Conservation (phyloP, 2,888 invertebrate genomes). For the Caenorhabditis uteleia region DNA sequence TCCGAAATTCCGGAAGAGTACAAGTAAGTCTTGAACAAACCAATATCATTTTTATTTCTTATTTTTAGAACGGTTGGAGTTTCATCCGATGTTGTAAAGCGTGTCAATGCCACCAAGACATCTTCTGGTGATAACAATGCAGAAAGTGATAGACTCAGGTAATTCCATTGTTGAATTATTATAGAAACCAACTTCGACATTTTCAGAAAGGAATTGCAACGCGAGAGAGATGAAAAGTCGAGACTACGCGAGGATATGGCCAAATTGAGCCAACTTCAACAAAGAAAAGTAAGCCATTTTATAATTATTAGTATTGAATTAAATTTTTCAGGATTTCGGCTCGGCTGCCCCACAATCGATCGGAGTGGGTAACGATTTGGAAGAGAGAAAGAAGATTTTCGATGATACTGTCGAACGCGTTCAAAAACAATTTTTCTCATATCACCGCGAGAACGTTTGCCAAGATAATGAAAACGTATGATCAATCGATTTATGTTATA, state of each 20-base stretch:
- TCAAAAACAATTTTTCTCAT: conserved; percentile 63
- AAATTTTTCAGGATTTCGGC: conserved; percentile 2
- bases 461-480: conserved; percentile 61
- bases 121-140: conserved; percentile 2
- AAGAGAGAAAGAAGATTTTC: conserved; percentile 65
- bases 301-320: neutral
- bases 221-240: conserved; percentile 58
- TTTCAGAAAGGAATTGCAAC: conserved; percentile 56
- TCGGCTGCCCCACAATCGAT: conserved; percentile 2
- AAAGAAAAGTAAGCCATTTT: conserved; percentile 39
- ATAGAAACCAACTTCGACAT: neutral
- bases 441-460: conserved; percentile 66
- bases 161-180: conserved; percentile 1
- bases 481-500: neutral
- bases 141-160: conserved; percentile 1
- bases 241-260: conserved; percentile 59
- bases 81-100: conserved; percentile 59
- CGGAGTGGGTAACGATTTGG: conserved; percentile 48
- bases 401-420: conserved; percentile 66
- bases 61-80: conserved; percentile 58
- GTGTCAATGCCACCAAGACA: conserved; percentile 45
- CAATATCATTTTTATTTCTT: neutral
- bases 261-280: conserved; percentile 57
- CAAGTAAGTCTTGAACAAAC: conserved; percentile 37
- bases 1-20: conserved; percentile 66